Conservation (phyloP, 2,797 vertebrate genomes). For the Argentina silus region DNA sequence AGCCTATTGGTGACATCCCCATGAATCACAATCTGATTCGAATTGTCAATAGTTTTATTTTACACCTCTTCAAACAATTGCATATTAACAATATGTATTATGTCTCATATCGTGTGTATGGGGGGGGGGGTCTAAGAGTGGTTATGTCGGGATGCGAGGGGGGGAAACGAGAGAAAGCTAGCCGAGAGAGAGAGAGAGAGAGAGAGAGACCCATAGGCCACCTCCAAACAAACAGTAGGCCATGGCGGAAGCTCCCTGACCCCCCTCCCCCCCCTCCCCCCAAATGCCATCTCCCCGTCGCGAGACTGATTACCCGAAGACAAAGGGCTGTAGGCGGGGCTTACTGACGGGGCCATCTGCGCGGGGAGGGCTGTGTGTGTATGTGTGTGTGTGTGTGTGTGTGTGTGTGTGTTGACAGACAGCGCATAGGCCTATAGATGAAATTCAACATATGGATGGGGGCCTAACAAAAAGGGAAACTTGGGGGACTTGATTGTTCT, state of each 20-base stretch:
- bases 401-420: neutral
- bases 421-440: neutral
- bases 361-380: slow-evolving; percentile 3
- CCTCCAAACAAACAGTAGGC: slow-evolving; percentile 23
- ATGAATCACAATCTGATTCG: no score
- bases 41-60: no score
- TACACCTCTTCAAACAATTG: no score
- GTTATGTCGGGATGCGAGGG: slow-evolving; percentile 6
- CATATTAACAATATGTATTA: no score
- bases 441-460: neutral
- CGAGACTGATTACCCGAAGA: slow-evolving; percentile 17
- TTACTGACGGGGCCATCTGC: neutral
- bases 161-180: neutral
- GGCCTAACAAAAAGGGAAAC: neutral
- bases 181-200: neutral
- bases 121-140: slow-evolving; percentile 15
- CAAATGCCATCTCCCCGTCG: slow-evolving; percentile 6
- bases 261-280: neutral
- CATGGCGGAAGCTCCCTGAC: slow-evolving; percentile 36
- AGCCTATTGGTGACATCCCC: no score
- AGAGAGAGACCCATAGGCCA: neutral
- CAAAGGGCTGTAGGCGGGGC: slow-evolving; percentile 11
- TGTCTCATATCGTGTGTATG: neutral
- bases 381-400: neutral
- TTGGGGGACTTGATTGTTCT: neutral